Conservation (phyloP, 1,140 invertebrate genomes). For the Lordiphosa collinella region DNA sequence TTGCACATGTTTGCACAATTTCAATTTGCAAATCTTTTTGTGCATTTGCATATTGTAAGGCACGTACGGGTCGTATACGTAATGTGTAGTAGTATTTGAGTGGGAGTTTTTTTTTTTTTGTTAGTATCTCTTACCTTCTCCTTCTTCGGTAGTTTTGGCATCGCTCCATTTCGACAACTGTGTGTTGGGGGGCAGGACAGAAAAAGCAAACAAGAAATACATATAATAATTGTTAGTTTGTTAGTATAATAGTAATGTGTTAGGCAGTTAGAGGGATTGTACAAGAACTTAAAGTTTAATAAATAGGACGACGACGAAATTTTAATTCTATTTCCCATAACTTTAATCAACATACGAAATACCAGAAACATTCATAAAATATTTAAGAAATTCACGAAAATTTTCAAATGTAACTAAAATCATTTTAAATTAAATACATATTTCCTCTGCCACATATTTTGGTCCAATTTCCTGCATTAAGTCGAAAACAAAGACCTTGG, state of each 20-base stretch:
- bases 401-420: no score
- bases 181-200: constrained; percentile 3
- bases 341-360: no score
- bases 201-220: constrained; percentile 21
- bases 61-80: constrained; percentile 25
- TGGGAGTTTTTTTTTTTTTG: not conserved
- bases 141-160: constrained; percentile 72
- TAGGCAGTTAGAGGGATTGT: not conserved
- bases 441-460: no score
- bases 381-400: no score
- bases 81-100: not conserved
- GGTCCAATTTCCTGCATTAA: constrained; percentile 30
- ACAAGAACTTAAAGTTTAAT: no score
- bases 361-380: no score
- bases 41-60: not conserved
- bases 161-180: constrained; percentile 79
- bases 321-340: no score
- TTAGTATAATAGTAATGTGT: not conserved
- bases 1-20: not conserved
- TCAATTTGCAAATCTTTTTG: not conserved
- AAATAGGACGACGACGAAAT: no score
- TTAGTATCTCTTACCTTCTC: constrained; percentile 56
- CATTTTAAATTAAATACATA: no score
- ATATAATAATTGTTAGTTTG: constrained; percentile 28
- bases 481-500: constrained; percentile 20